These are phyloP conservation scores for Allygus modestus DNA, from an alignment of 2,888 invertebrate species.

Conservation along the genomic window DNA sequence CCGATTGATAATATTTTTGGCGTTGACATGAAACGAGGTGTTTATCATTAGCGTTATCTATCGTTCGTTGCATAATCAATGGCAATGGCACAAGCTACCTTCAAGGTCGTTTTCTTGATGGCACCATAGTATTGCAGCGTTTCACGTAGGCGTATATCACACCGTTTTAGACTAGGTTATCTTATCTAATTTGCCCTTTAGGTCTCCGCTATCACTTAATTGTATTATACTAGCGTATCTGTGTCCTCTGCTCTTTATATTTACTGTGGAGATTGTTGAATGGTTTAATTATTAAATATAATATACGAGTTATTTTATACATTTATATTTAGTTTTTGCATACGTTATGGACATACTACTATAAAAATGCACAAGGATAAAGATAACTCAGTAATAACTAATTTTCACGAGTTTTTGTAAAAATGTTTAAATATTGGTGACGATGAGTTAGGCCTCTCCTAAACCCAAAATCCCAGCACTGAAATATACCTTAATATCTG, in stretches of 20 bases:
- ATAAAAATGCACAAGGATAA: no score
- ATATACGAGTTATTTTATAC: no score
- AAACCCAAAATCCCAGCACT: no score
- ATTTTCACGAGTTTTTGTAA: no score
- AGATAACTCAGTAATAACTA: no score
- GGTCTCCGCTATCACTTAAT: background rate
- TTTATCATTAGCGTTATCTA: background rate
- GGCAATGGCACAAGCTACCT: background rate
- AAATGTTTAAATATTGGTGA: no score
- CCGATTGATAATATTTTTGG: background rate
- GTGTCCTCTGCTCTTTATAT: background rate
- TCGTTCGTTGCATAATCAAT: background rate
- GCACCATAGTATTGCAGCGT: background rate
- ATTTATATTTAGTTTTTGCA: no score
- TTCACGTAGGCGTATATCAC: background rate
- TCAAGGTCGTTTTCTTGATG: background rate
- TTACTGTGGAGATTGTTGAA: background rate
- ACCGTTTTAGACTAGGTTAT: background rate
- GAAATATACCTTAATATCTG: no score
- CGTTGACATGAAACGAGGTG: background rate
- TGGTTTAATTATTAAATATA: no score
- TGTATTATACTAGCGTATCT: background rate
- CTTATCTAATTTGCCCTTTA: background rate
- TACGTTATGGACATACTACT: no score
- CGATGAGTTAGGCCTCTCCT: no score